phyloP scores from a whole-genome alignment of 2,888 invertebrate species.

The Hetaerina titia region DNA sequence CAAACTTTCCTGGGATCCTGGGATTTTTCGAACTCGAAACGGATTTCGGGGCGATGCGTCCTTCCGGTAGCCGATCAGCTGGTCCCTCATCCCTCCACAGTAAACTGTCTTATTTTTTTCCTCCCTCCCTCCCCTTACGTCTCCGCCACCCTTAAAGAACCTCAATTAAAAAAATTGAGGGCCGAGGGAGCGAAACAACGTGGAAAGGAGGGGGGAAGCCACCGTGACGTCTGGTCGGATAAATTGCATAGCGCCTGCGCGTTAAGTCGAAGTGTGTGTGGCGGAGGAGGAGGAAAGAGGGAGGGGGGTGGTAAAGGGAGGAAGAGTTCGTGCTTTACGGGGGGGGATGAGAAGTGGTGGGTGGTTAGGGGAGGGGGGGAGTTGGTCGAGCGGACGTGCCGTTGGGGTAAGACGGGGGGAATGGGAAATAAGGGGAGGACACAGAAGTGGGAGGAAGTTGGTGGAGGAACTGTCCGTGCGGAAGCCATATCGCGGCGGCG shows the following conservation, averaged over 20 bases:
- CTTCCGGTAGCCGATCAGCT: background rate
- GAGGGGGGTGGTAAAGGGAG: background rate
- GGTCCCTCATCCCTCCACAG: background rate
- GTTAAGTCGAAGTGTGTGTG: background rate
- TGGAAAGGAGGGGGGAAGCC: background rate
- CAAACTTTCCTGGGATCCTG: too few relatives aligned
- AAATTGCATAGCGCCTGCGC: background rate
- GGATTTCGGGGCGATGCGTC: background rate
- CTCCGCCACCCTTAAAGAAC: background rate
- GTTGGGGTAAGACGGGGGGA: background rate
- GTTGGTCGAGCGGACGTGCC: background rate
- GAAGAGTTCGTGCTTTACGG: background rate
- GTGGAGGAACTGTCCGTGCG: background rate
- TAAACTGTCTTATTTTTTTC: background rate
- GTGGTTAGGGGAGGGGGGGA: background rate
- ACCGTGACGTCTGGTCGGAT: background rate
- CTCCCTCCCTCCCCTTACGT: background rate
- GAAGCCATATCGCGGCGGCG: slow-evolving; percentile 22
- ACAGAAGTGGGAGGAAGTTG: background rate
- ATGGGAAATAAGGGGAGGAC: background rate
- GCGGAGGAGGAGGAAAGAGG: background rate
- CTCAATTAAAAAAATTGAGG: background rate
- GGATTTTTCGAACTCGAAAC: background rate
- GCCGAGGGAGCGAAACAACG: background rate
- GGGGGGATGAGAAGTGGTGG: background rate